Evolutionary conservation across 2,888 invertebrate genomes (phyloP).

Genomic region (Eugnorisma glareosa): DNA sequence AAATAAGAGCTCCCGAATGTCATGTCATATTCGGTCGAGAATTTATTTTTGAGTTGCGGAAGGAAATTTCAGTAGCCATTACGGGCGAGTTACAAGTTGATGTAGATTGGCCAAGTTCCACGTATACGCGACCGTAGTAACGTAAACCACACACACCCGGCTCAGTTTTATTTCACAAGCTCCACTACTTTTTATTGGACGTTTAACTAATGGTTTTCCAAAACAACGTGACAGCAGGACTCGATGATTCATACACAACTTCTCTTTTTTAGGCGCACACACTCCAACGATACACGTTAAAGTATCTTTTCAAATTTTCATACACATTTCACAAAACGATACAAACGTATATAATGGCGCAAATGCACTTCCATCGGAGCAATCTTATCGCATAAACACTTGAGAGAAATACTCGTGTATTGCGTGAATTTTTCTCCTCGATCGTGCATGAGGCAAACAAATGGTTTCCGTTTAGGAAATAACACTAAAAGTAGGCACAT

Average conservation of each 20-base stretch:
- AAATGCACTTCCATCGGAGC: slow-evolving; percentile 63
- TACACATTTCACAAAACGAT: slow-evolving; percentile 48
- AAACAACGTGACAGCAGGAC: slow-evolving; percentile 80
- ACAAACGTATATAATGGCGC: slow-evolving; percentile 51
- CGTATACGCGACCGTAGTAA: slow-evolving; percentile 77
- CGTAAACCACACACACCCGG: slow-evolving; percentile 72
- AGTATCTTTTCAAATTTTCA: slow-evolving; percentile 49
- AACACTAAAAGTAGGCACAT: slow-evolving; percentile 90
- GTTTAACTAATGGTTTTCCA: slow-evolving; percentile 83
- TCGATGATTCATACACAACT: slow-evolving; percentile 78
- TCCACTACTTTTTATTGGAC: slow-evolving; percentile 81
- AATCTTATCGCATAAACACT: slow-evolving; percentile 76
- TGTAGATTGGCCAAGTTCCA: slow-evolving; percentile 74
- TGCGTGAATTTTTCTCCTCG: slow-evolving; percentile 83
- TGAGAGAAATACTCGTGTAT: slow-evolving; percentile 77
- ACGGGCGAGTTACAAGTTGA: slow-evolving; percentile 75
- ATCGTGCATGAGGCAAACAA: slow-evolving; percentile 88
- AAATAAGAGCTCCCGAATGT: slow-evolving; percentile 59
- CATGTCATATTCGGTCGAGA: slow-evolving; percentile 57
- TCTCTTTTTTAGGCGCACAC: slow-evolving; percentile 68
- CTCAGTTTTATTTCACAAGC: slow-evolving; percentile 76
- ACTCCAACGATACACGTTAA: slow-evolving; percentile 58
- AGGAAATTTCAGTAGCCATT: slow-evolving; percentile 71
- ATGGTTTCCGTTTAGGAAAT: slow-evolving; percentile 90
- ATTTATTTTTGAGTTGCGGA: slow-evolving; percentile 73